Evolutionary conservation across 2,888 invertebrate species (phyloP), one percentile per base, ranked within the genome.

Genomic region (Gandaritis pyraliata): DNA sequence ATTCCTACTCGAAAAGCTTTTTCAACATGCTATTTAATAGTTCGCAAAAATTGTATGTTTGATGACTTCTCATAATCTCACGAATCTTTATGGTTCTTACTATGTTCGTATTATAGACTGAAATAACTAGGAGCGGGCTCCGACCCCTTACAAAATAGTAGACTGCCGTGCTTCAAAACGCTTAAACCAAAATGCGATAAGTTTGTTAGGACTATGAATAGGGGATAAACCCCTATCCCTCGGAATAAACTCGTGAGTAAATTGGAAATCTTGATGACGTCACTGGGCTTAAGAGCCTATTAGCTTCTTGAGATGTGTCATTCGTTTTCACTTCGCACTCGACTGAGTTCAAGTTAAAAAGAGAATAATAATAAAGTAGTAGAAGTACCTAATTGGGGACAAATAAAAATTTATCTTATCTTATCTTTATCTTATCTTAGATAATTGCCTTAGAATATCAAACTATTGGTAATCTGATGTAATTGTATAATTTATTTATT

Each of bases 191-290:
- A 72, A 72, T 68, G 61, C 70, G 70, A 74, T 73, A 79, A 76
- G 72, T 78, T 77, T 69, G 71, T 73, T 70, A 63, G 56, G 38
- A 70, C 68, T 69, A 73, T 75, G 70, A 72, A 76, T 72, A 59
- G 58, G 62, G 72, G 76, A 75, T 80, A 78, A 73, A 70, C 73
- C 75, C 74, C 69, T 76, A 78, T 76, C 74, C 72, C 71, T 71
- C 69, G 70, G 70, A 73, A 68, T 76, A 76, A 58, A 74, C 71
- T 72, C 64, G 66, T 47, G 64, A 74, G 68, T 74, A 76, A 78
- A 79, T 79, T 78, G 75, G 71, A 76, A 76, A 79, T 74, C 72
- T 75, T 76, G 74, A 80, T 75, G 79, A 77, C 73, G 72, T 73
- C 72, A 72, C 71, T 61, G 71, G 75, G 72, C 72, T 74, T 72